These are phyloP conservation scores for Pocillopora damicornis DNA, from an alignment of 64 coral and sea anemone genomes.

Conservation along the genomic window DNA sequence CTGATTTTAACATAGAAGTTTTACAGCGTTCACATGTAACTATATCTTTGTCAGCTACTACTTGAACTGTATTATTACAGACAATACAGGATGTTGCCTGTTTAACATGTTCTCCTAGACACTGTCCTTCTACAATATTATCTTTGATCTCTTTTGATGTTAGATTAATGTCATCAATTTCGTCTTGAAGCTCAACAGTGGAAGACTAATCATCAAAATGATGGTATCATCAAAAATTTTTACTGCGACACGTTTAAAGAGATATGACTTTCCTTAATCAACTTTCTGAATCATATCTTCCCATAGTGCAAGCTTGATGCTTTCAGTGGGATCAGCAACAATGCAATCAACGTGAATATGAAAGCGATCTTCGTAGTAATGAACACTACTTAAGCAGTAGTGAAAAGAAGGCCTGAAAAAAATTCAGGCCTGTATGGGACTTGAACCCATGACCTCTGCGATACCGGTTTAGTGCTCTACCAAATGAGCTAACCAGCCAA, in stretches of 20 bases:
- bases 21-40: slow-evolving; percentile 17
- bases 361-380: too few species aligned
- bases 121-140: slow-evolving; percentile 39
- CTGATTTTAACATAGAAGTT: slow-evolving; percentile 5
- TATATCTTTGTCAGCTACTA: background rate
- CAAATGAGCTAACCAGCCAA: too few species aligned
- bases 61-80: slow-evolving; percentile 4
- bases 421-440: too few species aligned
- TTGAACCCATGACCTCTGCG: too few species aligned
- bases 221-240: slow-evolving; percentile 40
- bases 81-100: background rate
- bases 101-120: slow-evolving; percentile 49
- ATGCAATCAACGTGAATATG: background rate
- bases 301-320: slow-evolving; percentile 38
- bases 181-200: slow-evolving; percentile 1
- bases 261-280: slow-evolving; percentile 43
- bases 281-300: slow-evolving; percentile 35
- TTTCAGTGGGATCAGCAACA: slow-evolving; percentile 30
- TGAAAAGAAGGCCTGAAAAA: too few species aligned
- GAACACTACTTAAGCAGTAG: too few species aligned
- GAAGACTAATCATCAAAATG: too few species aligned
- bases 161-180: slow-evolving; percentile 29
- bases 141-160: slow-evolving; percentile 49
- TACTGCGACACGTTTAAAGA: slow-evolving; percentile 24
- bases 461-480: too few species aligned